These are phyloP conservation scores for Oikopleura dioica DNA, from an alignment of 23 tunicate species.

Conservation along the genomic window DNA sequence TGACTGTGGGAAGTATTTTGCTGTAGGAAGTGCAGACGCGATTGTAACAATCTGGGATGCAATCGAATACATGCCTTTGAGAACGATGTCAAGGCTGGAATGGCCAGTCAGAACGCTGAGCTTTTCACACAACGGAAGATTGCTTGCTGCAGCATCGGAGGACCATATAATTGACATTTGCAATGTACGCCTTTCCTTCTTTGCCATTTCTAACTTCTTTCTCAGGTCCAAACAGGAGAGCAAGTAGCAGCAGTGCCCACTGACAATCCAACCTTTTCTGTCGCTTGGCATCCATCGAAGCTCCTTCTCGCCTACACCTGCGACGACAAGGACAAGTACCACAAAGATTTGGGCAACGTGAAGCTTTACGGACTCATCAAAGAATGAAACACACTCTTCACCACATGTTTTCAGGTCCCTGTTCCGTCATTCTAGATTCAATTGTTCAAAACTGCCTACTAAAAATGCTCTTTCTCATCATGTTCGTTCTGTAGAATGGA, in stretches of 20 bases:
- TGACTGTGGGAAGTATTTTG: conserved; percentile 56
- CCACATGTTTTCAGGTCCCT: no score
- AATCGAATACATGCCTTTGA: conserved; percentile 35
- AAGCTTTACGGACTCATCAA: conserved; percentile 55
- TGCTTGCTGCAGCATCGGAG: conserved; percentile 84
- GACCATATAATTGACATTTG: conserved; percentile 83
- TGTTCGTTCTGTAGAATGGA: background rate
- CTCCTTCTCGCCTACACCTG: conserved; percentile 67
- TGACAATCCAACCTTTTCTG: conserved; percentile 76
- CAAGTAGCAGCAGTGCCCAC: conserved; percentile 32
- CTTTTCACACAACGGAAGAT: conserved; percentile 42
- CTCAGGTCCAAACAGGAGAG: background rate
- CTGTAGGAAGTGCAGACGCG: conserved; percentile 97
- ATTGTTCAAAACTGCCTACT: no score
- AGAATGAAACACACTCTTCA: conserved; percentile 24
- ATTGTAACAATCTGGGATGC: conserved; percentile 71
- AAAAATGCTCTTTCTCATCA: no score
- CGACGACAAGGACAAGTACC: conserved; percentile 83
- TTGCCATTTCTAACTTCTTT: no score
- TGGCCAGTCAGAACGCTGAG: conserved; percentile 92
- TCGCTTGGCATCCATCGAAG: conserved; percentile 82
- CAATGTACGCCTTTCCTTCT: conserved; percentile 33
- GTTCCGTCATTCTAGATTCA: no score
- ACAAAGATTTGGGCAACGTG: conserved; percentile 56
- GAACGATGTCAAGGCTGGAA: conserved; percentile 74